A percentile compares a stretch with the other conserved stretches of the same genome.
phyloP scores from a whole-genome alignment of 1,140 invertebrate species.

The Caerostris extrusa region DNA sequence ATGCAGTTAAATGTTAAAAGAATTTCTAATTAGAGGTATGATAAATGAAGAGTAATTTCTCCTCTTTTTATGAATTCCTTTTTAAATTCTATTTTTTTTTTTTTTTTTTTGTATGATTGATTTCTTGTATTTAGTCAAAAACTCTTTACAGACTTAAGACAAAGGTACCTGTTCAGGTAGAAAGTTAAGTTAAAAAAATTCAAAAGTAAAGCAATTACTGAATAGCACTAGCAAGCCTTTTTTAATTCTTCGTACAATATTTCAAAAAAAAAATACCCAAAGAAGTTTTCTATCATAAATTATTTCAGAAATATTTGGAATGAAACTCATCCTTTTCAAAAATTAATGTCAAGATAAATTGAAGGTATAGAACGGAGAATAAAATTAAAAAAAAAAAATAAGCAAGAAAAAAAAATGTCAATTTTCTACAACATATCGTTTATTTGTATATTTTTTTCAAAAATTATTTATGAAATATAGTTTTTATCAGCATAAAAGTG shows the following conservation, averaged over 20 bases:
- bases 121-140: no score
- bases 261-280: not conserved
- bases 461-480: constrained; percentile 20
- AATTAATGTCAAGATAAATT: constrained; percentile 18
- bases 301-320: not conserved
- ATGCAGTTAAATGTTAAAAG: no score
- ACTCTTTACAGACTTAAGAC: no score
- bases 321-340: constrained; percentile 13
- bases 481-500: constrained; percentile 22
- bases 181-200: not conserved
- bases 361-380: not conserved
- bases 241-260: not conserved
- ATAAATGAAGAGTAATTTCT: no score
- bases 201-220: not conserved
- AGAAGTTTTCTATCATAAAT: not conserved
- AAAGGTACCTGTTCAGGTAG: no score
- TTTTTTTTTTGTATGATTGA: no score
- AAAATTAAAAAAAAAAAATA: not conserved
- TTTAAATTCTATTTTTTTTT: no score
- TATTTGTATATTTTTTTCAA: not conserved
- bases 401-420: not conserved
- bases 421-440: not conserved
- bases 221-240: not conserved
- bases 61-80: no score
- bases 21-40: no score